Percentiles rank a stretch among this genome's conserved stretches.
Conservation (phyloP, 2,888 invertebrate genomes). For the Pecten maximus region DNA sequence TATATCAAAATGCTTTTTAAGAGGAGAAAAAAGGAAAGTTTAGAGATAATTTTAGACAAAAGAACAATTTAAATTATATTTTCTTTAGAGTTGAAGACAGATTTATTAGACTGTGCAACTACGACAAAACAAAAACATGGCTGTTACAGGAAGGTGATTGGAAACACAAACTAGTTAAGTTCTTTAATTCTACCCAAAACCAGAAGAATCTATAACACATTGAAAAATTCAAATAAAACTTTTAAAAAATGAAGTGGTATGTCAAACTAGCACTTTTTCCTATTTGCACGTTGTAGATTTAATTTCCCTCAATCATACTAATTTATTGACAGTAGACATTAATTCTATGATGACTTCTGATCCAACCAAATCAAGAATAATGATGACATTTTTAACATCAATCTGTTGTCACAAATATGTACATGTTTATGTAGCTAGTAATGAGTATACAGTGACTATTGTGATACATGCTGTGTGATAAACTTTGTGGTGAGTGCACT, state of each 20-base stretch:
- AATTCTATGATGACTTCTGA: too few species aligned
- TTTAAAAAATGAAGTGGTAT: background rate
- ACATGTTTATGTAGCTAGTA: background rate
- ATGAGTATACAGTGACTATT: too few species aligned
- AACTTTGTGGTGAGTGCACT: background rate
- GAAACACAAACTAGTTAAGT: background rate
- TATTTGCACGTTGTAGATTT: background rate
- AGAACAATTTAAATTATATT: background rate
- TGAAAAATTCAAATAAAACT: background rate
- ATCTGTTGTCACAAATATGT: background rate
- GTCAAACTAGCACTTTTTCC: background rate
- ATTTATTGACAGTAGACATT: too few species aligned
- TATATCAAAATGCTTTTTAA: background rate
- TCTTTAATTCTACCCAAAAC: background rate
- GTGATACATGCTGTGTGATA: background rate
- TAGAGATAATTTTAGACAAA: background rate
- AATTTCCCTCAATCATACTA: too few species aligned
- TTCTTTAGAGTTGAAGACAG: background rate
- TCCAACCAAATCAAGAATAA: too few species aligned
- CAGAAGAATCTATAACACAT: background rate
- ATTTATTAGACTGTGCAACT: background rate
- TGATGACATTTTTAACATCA: background rate
- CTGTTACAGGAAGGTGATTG: background rate
- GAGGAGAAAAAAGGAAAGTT: background rate
- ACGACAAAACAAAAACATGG: background rate